Evolutionary conservation across 2,797 vertebrate species (phyloP).

Genomic region (Austrolebias charrua): DNA sequence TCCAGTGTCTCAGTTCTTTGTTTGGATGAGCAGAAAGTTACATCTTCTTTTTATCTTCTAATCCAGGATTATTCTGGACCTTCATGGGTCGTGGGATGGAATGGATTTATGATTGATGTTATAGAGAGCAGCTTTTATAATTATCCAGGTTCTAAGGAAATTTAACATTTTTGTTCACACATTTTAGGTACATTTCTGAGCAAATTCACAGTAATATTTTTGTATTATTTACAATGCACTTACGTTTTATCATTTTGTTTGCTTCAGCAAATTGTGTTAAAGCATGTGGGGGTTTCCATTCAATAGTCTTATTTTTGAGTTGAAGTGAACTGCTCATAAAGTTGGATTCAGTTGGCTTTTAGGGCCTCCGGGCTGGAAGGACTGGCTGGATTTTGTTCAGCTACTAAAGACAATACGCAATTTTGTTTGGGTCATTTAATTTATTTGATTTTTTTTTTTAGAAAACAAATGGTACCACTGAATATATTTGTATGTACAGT

Average conservation of each 20-base stretch:
- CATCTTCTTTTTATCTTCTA: background rate
- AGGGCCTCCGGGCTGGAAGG: conserved; percentile 33
- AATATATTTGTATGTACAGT: conserved; percentile 67
- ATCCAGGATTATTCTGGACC: background rate
- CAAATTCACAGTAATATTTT: background rate
- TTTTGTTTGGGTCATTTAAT: conserved; percentile 32
- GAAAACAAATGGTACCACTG: conserved; percentile 56
- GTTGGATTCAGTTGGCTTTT: conserved; percentile 5
- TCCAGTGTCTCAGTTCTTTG: background rate
- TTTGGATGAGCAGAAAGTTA: background rate
- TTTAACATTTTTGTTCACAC: background rate
- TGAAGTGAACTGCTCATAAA: conserved; percentile 11
- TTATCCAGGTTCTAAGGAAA: too few relatives aligned
- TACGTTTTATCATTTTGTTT: background rate
- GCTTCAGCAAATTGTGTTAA: background rate
- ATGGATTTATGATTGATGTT: background rate
- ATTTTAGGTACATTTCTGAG: conserved; percentile 11
- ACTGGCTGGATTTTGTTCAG: conserved; percentile 38
- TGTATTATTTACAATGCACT: background rate
- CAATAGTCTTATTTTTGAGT: conserved; percentile 2
- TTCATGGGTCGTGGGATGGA: conserved; percentile 1
- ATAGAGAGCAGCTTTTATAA: too few relatives aligned
- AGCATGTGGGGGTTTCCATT: background rate
- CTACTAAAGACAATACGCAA: conserved; percentile 8
- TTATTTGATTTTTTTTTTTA: conserved; percentile 42